Conservation (phyloP, 2,888 invertebrate species). For the Anorthoa munda region DNA sequence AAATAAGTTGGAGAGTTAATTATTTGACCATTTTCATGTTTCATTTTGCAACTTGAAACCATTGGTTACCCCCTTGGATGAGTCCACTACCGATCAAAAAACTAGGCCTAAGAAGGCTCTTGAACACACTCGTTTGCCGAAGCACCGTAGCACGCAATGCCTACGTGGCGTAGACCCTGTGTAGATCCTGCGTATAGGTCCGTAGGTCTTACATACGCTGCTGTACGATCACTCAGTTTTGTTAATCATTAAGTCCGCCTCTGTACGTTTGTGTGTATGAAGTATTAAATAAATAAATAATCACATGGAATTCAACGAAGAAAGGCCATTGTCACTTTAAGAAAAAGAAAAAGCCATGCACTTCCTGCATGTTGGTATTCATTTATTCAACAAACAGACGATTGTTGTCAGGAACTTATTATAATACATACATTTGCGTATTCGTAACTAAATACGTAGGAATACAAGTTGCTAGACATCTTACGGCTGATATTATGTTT, state of each 20-base stretch:
- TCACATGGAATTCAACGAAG: background rate
- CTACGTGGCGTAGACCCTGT: background rate
- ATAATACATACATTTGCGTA: background rate
- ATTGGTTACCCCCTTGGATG: too few relatives aligned
- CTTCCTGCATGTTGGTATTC: background rate
- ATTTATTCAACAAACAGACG: background rate
- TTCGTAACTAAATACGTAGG: constrained; percentile 1
- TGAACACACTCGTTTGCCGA: background rate
- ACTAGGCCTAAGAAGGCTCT: too few relatives aligned
- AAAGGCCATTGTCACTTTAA: background rate
- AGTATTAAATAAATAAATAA: too few relatives aligned
- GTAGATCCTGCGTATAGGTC: background rate
- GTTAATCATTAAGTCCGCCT: background rate
- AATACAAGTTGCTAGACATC: too few relatives aligned
- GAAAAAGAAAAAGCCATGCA: background rate
- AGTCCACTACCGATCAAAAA: too few relatives aligned
- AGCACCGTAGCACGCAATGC: background rate
- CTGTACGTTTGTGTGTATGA: too few relatives aligned
- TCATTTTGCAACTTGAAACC: too few relatives aligned
- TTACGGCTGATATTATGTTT: background rate
- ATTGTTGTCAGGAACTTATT: background rate
- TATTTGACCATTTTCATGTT: too few relatives aligned
- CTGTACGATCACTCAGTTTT: background rate
- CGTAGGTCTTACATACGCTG: too few relatives aligned
- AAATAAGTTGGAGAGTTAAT: too few relatives aligned